These are phyloP conservation scores for Choreutis nemorana DNA, from an alignment of 2,888 invertebrate genomes.

Conservation along the genomic window DNA sequence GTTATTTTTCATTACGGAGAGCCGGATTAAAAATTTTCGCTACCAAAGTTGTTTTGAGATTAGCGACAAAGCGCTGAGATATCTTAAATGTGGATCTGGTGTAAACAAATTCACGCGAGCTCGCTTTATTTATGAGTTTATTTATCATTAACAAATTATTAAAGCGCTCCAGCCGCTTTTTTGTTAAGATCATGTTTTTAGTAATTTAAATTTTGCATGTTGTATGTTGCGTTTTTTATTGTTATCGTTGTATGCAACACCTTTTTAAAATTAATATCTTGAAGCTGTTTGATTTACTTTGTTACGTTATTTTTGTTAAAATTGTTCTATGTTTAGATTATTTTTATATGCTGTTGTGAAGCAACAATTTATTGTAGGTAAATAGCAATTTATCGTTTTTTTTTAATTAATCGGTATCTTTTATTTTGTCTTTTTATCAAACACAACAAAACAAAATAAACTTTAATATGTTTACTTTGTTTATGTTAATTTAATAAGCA, in stretches of 20 bases:
- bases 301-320: too few species aligned
- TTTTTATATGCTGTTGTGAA: too few species aligned
- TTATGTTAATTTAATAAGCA: too few species aligned
- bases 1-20: conserved; percentile 54
- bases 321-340: too few species aligned
- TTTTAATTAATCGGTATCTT: too few species aligned
- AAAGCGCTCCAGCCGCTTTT: conserved; percentile 50
- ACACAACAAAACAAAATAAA: too few species aligned
- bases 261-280: conserved; percentile 9
- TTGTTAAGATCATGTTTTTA: conserved; percentile 31
- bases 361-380: too few species aligned
- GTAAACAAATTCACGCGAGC: conserved; percentile 64
- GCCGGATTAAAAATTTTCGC: conserved; percentile 56
- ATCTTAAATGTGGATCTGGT: conserved; percentile 66
- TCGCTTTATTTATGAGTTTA: conserved; percentile 64
- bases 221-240: conserved; percentile 34
- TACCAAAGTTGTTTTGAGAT: conserved; percentile 63
- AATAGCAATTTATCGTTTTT: too few species aligned
- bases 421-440: too few species aligned
- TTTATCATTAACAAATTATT: conserved; percentile 69
- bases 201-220: conserved; percentile 27
- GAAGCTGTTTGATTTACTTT: conserved; percentile 7
- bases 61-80: conserved; percentile 61
- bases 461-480: too few species aligned
- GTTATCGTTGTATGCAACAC: conserved; percentile 23